A percentile compares a stretch with the other conserved stretches of the same genome.
These are phyloP conservation scores for Colostygia pectinataria DNA, from an alignment of 2,888 invertebrate species.

Conservation along the genomic window DNA sequence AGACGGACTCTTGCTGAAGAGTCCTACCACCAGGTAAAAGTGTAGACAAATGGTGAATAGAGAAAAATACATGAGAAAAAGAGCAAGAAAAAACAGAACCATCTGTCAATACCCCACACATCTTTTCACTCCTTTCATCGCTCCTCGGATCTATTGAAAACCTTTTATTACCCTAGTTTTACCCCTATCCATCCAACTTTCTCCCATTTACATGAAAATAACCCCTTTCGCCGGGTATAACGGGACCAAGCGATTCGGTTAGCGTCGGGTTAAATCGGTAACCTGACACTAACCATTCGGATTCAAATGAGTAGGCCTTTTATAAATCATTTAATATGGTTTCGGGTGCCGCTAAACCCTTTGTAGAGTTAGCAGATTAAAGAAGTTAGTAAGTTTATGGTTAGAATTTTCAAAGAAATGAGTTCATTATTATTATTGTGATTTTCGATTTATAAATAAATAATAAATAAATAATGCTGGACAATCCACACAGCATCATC, in stretches of 20 bases:
- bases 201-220: conserved; percentile 39
- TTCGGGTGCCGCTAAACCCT: conserved; percentile 61
- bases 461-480: too few species aligned
- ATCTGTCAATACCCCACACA: background rate
- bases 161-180: conserved; percentile 5
- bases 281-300: conserved; percentile 68
- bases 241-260: conserved; percentile 28
- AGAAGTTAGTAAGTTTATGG: conserved; percentile 9
- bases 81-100: too few species aligned
- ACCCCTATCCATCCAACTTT: conserved; percentile 17
- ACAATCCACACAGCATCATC: too few species aligned
- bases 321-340: conserved; percentile 72
- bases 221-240: conserved; percentile 34
- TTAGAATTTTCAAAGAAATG: too few species aligned
- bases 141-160: conserved; percentile 10
- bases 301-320: conserved; percentile 76
- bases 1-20: too few species aligned
- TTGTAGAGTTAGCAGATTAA: conserved; percentile 42
- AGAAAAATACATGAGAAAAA: too few species aligned
- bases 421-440: too few species aligned
- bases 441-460: too few species aligned
- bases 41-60: too few species aligned
- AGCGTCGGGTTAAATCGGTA: conserved; percentile 41
- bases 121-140: background rate
- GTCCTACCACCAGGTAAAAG: too few species aligned